These are phyloP conservation scores for Limnodromus scolopaceus DNA, from an alignment of 2,797 vertebrate genomes.

Conservation along the genomic window DNA sequence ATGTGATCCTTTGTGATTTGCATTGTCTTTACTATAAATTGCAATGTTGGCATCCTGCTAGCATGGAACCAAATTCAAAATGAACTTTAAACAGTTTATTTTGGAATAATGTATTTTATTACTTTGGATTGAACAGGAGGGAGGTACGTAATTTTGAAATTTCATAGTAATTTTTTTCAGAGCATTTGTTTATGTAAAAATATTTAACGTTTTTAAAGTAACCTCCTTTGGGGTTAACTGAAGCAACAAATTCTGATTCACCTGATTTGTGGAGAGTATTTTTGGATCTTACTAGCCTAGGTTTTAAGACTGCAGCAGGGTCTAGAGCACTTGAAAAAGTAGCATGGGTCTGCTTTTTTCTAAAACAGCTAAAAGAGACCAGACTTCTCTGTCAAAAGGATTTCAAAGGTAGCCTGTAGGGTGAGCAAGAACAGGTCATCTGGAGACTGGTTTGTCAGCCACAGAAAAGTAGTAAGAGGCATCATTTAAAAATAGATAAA, in stretches of 20 bases:
- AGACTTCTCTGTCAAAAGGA: not conserved
- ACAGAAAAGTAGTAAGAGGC: not conserved
- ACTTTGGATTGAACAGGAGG: not conserved
- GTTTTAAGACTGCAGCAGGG: not conserved
- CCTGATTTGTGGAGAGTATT: not conserved
- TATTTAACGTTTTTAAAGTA: not conserved
- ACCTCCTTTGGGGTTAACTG: not conserved
- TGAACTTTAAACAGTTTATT: not conserved
- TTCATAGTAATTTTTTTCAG: not conserved
- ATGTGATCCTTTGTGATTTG: not conserved
- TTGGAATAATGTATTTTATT: not conserved
- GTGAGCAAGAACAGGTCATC: not conserved
- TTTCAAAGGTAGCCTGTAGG: not conserved
- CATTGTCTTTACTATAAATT: not conserved
- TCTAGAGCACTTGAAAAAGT: not conserved
- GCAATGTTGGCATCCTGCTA: not conserved
- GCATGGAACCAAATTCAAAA: not conserved
- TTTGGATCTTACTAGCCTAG: not conserved
- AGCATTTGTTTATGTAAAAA: not conserved
- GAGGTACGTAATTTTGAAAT: not conserved
- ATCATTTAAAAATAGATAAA: not conserved
- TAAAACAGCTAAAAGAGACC: not conserved
- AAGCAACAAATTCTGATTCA: not conserved
- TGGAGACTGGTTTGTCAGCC: not conserved
- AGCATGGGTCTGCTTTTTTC: not conserved